phyloP scores from a whole-genome alignment of 30 jellyfish, hydroid and myxozoan species.

The Morbakka virulenta region DNA sequence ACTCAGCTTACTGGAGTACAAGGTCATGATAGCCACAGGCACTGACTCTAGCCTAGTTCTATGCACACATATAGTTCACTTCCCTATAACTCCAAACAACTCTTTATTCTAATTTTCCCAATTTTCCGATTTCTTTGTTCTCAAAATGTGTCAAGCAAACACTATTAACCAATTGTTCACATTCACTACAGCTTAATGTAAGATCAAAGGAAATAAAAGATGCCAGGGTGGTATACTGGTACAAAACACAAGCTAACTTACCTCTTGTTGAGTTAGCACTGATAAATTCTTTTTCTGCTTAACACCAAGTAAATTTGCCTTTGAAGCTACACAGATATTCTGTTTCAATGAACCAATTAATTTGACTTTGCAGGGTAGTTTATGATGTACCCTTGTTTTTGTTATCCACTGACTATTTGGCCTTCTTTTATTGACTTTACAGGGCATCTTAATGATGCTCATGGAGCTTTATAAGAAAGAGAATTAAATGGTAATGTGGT shows the following conservation, averaged over 20 bases:
- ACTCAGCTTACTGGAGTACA: no score
- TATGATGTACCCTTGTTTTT: not conserved
- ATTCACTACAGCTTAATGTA: no score
- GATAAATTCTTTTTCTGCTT: not conserved
- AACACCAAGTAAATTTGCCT: not conserved
- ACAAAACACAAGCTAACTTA: not conserved
- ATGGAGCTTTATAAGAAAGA: no score
- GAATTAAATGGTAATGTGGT: no score
- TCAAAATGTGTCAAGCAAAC: no score
- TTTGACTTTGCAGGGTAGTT: not conserved
- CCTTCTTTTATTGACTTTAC: not conserved
- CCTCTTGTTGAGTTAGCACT: not conserved
- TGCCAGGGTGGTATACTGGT: not conserved
- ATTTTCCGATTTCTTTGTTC: no score
- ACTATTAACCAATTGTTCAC: no score
- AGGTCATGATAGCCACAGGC: no score
- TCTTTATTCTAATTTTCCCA: no score
- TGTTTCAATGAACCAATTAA: not conserved
- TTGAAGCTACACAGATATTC: not conserved
- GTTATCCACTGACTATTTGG: not conserved
- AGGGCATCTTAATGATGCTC: not conserved
- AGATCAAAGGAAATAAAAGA: not conserved
- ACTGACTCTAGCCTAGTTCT: no score
- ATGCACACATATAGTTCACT: no score
- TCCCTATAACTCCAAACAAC: no score